Evolutionary conservation across 1,140 invertebrate species (phyloP).

Genomic region (Neodiprion pinetum): DNA sequence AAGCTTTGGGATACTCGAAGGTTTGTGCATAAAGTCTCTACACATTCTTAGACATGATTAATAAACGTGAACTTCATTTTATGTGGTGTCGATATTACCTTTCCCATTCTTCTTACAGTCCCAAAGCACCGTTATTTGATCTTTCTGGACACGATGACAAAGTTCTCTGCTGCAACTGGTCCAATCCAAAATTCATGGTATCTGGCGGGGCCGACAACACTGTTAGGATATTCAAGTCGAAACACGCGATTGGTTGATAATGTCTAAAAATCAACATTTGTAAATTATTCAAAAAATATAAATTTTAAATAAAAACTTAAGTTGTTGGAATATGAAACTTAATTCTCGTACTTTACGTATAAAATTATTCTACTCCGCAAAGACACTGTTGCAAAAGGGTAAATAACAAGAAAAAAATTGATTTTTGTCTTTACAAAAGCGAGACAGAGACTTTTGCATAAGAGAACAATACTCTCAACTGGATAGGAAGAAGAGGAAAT

Average conservation of each 20-base stretch:
- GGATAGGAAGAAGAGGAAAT: neutral
- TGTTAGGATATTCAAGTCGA: slow-evolving; percentile 86
- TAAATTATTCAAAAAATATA: neutral
- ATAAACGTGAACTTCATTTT: too few species aligned
- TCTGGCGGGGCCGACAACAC: slow-evolving; percentile 95
- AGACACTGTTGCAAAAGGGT: too few species aligned
- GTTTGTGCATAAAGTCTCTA: slow-evolving; percentile 54
- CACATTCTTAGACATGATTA: neutral
- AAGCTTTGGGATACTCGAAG: slow-evolving; percentile 97
- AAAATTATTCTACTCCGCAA: too few species aligned
- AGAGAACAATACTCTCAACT: neutral
- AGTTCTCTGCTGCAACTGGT: slow-evolving; percentile 94
- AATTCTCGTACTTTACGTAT: too few species aligned
- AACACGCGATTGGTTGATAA: slow-evolving; percentile 41
- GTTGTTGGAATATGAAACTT: too few species aligned
- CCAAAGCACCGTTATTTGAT: slow-evolving; percentile 92
- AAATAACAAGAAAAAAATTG: too few species aligned
- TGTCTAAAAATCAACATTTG: slow-evolving; percentile 13
- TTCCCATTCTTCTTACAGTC: slow-evolving; percentile 68
- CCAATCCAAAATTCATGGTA: slow-evolving; percentile 82
- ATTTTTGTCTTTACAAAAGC: too few species aligned
- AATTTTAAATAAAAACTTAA: neutral
- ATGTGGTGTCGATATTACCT: neutral
- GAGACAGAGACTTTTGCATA: too few species aligned
- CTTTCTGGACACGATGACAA: slow-evolving; percentile 94